Conservation (phyloP, 2,888 invertebrate genomes). For the Doris montereyensis region DNA sequence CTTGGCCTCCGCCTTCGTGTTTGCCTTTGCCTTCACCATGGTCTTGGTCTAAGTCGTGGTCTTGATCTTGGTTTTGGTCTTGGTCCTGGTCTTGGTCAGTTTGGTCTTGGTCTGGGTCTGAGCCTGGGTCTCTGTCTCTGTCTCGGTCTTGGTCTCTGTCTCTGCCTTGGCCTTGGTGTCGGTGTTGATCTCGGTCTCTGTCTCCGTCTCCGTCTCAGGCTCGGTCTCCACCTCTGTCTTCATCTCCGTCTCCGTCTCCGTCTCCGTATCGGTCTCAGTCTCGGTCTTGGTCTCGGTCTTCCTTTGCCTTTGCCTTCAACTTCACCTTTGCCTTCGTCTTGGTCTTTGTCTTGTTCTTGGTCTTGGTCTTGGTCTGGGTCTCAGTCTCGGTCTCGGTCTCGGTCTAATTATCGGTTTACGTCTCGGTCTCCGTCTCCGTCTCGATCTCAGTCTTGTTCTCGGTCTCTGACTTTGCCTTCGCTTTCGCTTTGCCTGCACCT, state of each 20-base stretch:
- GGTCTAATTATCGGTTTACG: neutral
- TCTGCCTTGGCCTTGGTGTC: neutral
- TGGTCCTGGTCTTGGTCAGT: neutral
- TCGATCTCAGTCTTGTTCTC: no score
- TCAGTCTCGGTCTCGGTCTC: neutral
- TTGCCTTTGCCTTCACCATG: no score
- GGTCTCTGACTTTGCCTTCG: no score
- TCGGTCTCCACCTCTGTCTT: neutral
- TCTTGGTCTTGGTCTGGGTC: no score
- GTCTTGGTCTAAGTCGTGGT: no score
- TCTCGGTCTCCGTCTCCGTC: no score
- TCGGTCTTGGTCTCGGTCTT: no score
- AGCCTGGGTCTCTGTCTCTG: constrained; percentile 1
- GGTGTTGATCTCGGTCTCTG: neutral
- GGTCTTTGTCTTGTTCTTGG: no score
- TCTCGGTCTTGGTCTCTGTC: constrained; percentile 8
- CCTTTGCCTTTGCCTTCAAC: no score
- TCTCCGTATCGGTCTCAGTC: neutral
- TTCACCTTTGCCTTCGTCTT: no score
- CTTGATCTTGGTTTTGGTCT: neutral
- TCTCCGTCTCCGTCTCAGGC: neutral
- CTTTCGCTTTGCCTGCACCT: no score
- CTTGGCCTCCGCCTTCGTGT: no score
- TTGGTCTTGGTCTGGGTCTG: constrained; percentile 1
- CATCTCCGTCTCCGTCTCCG: neutral